Base-by-base conservation (phyloP, 2,888 invertebrate genomes). In the Chrysolina oricalcia region DNA sequence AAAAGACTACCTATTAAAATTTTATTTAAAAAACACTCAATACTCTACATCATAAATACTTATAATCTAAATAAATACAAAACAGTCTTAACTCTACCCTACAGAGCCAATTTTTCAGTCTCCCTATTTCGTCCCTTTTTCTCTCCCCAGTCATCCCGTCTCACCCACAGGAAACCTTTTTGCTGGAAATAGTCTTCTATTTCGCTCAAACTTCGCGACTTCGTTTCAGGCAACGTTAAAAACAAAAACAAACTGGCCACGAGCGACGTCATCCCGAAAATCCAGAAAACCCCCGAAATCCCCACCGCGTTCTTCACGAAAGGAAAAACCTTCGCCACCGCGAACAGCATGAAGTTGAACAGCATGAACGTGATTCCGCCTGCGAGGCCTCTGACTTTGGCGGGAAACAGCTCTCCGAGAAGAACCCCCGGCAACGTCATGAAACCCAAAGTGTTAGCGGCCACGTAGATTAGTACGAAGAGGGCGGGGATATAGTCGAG, bases 141-240 rank as follows among this genome's bases (percentile, higher is more conserved):
- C 13, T 68, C 68, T 41, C 40, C 50, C 40, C 68, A 21, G 11
- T 35, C 19, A 11, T 68, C 68, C 3, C 53, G 67, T 15, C 63
- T 53, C 10, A 90, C 86, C 93, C 93, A 94, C 72, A 93, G 83
- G 85, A 92, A 90, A 84, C 92, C 93, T 48, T 91, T 88, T 81
- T 92, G 92, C 81, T 92, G 91, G 85, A 95, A 95, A 87, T 95
- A 95, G 88, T 95, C 93, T 87, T 95, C 95, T 80, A 95, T 95
- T 87, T 95, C 93, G 70, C 92, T 90, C 56, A 95, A 88, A 8
- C 92, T 93, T 74, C 92, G 91, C 48, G 93, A 93, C 86, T 93
- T 95, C 0, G 95, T 95, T 88, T 95, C 95, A 11, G 95, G 95
- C 50, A 95, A 88, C 73, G 93, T 90, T 0, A 94, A 88, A 86